These are phyloP conservation scores for Hystrix cristata DNA, from an alignment of 2,113 vertebrate genomes.

Conservation along the genomic window DNA sequence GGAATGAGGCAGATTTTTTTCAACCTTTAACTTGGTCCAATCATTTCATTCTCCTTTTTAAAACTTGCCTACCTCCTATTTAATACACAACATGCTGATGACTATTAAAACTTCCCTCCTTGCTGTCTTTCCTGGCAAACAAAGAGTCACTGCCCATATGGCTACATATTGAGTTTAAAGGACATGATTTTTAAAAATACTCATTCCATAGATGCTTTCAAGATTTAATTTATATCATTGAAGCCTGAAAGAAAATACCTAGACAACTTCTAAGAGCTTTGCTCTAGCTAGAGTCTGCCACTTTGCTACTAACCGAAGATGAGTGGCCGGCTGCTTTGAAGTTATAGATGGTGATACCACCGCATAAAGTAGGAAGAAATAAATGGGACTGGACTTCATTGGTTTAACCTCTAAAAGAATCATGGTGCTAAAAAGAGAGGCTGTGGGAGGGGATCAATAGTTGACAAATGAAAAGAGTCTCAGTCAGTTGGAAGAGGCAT, in stretches of 20 bases:
- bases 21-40: neutral
- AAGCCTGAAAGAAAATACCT: slow-evolving; percentile 13
- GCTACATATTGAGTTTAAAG: neutral
- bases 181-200: slow-evolving; percentile 18
- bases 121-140: neutral
- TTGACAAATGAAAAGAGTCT: slow-evolving; percentile 84
- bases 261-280: slow-evolving; percentile 44
- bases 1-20: neutral
- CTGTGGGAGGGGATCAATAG: slow-evolving; percentile 83
- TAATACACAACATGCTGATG: neutral
- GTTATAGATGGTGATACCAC: slow-evolving; percentile 80
- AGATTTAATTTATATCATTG: slow-evolving; percentile 55
- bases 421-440: slow-evolving; percentile 76
- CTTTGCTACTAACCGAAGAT: slow-evolving; percentile 66
- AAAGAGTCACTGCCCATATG: neutral
- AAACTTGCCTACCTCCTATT: neutral
- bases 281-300: slow-evolving; percentile 37
- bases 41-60: neutral
- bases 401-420: slow-evolving; percentile 83
- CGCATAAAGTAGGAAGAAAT: slow-evolving; percentile 80
- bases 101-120: neutral
- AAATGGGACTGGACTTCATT: slow-evolving; percentile 78
- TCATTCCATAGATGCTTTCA: slow-evolving; percentile 24
- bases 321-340: slow-evolving; percentile 62
- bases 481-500: slow-evolving; percentile 78